Conservation (phyloP, 2,888 invertebrate species). For the Tipula confusa region DNA sequence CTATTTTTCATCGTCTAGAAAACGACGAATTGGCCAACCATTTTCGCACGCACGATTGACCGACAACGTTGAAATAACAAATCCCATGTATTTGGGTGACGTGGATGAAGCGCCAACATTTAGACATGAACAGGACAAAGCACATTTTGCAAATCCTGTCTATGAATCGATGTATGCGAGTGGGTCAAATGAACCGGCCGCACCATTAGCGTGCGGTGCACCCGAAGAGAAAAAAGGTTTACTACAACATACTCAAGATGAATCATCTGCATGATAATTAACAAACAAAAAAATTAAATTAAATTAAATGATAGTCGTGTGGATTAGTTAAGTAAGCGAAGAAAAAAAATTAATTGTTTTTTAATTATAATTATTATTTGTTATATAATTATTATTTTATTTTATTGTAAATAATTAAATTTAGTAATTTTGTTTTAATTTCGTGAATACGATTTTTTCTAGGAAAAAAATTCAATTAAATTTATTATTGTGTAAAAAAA, state of each 20-base stretch:
- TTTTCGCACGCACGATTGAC: conserved; percentile 76
- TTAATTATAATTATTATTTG: conserved; percentile 12
- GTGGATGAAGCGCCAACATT: conserved; percentile 60
- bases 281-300: too few relatives aligned
- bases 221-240: conserved; percentile 56
- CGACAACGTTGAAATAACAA: conserved; percentile 79
- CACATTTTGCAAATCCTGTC: conserved; percentile 81
- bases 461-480: not conserved
- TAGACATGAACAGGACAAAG: conserved; percentile 59
- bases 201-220: conserved; percentile 44
- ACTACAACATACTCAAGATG: conserved; percentile 53
- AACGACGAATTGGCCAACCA: conserved; percentile 54
- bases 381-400: conserved; percentile 13
- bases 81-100: conserved; percentile 80
- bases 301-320: not conserved
- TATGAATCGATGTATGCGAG: conserved; percentile 75
- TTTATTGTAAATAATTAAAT: conserved; percentile 20
- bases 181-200: conserved; percentile 42
- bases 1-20: conserved; percentile 44
- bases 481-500: not conserved
- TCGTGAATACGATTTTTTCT: not conserved
- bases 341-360: not conserved
- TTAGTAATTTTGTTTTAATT: not conserved
- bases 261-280: conserved; percentile 42
- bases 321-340: not conserved